These are phyloP conservation scores for Rattus rattus DNA, from an alignment of 2,113 vertebrate species.

Conservation along the genomic window DNA sequence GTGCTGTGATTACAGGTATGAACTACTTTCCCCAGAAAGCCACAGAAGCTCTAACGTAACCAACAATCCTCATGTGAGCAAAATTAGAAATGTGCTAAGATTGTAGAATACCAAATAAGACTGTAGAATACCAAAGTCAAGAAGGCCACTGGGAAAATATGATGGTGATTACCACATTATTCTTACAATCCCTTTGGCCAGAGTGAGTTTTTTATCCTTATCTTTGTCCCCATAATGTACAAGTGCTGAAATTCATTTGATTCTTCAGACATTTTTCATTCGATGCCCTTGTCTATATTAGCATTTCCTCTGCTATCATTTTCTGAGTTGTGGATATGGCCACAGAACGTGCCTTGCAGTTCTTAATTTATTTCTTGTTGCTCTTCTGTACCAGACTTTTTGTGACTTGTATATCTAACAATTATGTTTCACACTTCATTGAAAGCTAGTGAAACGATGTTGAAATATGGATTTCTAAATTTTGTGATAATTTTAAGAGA, in stretches of 20 bases:
- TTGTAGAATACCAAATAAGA: background rate
- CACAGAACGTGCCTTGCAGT: background rate
- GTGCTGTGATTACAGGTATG: background rate
- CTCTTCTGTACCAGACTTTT: background rate
- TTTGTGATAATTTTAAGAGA: background rate
- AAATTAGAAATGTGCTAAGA: background rate
- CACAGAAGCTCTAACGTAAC: background rate
- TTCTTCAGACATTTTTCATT: background rate
- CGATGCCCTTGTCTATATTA: background rate
- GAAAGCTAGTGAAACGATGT: background rate
- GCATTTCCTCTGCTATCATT: background rate
- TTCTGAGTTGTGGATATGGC: background rate
- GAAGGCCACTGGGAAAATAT: background rate
- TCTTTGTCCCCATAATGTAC: background rate
- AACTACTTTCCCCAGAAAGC: background rate
- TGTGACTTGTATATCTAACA: background rate
- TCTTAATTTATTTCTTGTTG: conserved; percentile 17
- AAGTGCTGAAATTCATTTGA: background rate
- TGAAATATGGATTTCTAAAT: conserved; percentile 25
- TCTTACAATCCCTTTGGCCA: background rate
- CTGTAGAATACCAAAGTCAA: background rate
- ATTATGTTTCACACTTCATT: background rate
- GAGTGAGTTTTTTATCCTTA: background rate
- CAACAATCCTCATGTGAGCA: background rate
- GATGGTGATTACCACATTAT: background rate